Evolutionary conservation across 1,140 invertebrate species (phyloP).

Genomic region (Bombyx mandarina): DNA sequence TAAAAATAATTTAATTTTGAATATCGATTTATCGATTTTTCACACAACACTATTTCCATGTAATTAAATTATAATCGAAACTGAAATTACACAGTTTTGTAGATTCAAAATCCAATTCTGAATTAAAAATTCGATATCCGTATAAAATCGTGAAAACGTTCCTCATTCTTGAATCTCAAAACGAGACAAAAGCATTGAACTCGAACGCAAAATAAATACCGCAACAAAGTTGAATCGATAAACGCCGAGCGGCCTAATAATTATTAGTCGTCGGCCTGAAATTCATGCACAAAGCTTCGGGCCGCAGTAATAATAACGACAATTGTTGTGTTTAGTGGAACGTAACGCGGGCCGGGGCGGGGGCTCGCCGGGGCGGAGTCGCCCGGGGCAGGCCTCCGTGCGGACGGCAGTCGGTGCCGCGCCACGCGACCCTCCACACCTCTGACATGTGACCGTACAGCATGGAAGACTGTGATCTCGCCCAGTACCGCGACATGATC

Average conservation of each 20-base stretch:
- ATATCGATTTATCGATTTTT: too few species aligned
- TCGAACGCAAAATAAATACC: conserved; percentile 45
- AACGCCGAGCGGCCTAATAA: conserved; percentile 52
- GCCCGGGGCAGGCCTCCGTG: conserved; percentile 18
- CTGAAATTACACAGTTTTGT: too few species aligned
- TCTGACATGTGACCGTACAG: conserved; percentile 57
- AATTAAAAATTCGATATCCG: too few species aligned
- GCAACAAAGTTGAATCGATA: conserved; percentile 65
- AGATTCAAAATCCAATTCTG: too few species aligned
- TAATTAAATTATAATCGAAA: too few species aligned
- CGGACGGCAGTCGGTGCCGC: conserved; percentile 34
- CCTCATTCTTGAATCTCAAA: too few species aligned
- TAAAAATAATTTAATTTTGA: too few species aligned
- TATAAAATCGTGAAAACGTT: too few species aligned
- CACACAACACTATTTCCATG: too few species aligned
- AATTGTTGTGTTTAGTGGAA: conserved; percentile 71
- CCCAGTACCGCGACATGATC: conserved; percentile 63
- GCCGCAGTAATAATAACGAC: conserved; percentile 69
- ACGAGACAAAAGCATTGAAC: conserved; percentile 7
- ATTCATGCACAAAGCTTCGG: conserved; percentile 68
- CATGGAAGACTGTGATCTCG: conserved; percentile 63
- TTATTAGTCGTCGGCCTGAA: conserved; percentile 69
- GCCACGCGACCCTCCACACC: conserved; percentile 46
- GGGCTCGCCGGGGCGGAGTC: conserved; percentile 26
- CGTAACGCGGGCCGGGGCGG: conserved; percentile 39